Base-by-base conservation (phyloP, 2,113 vertebrate genomes). In the Centrocercus urophasianus region DNA sequence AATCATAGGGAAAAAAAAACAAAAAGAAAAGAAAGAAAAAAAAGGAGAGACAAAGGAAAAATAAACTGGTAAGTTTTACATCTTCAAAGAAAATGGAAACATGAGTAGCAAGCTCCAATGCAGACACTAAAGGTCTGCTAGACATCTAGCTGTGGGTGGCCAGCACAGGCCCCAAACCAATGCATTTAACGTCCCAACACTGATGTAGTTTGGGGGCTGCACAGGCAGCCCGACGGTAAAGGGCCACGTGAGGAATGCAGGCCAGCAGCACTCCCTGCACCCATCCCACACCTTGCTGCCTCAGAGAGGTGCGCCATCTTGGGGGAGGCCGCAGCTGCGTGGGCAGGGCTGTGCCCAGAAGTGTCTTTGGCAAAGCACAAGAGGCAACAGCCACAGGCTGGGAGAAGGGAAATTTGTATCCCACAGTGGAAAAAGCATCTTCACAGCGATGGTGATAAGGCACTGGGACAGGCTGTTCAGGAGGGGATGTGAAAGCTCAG, bases 271-370 rank as follows among this genome's bases (percentile, higher is more conserved):
- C 36, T 40, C 24, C 22, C 61, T 18, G 61, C 10, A 34, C 36
- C 17, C 61, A 8, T 27, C 17, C 15, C 36, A 40, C 36, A 18
- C 61, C 61, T 9, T 5, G 61, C 15, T 40, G 61, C 36, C 61
- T 40, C 61, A 64, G 61, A 7, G 52, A 21, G 21, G 20, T 32
- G 1, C 0, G 0, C 36, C 32, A 1, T 4, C 25, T 7, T 1
- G 2, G 56, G 54, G 43, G 34, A 69, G 4, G 28, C 24, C 8
- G 3, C 27, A 11, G 20, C 14, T 74, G 11, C 0, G 0, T 21
- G 8, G 52, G 43, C 34, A 40, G 15, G 25, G 16, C 43, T 65
- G 43, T 60, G 13, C 42, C 56, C 30, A 27, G 25, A 30, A 28
- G 28, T 25, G 28, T 50, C 10, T 54, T 60, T 48, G 43, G 40